These are phyloP conservation scores for Lemur catta DNA, from an alignment of 2,797 vertebrate genomes.

Conservation along the genomic window DNA sequence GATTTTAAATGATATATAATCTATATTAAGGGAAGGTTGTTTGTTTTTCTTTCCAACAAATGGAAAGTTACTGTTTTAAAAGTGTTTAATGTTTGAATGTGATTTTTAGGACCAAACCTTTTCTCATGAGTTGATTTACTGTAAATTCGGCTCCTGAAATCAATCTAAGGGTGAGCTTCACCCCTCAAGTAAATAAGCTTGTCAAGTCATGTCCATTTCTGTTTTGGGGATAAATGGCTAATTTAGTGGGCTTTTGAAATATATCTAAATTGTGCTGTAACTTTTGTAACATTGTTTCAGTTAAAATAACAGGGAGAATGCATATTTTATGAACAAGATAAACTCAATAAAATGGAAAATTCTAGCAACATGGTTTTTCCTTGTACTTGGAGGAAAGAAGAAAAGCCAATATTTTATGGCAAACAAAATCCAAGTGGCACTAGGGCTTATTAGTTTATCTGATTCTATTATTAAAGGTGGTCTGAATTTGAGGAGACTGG, in stretches of 20 bases:
- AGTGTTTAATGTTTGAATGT: constrained; percentile 34
- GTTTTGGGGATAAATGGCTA: not conserved
- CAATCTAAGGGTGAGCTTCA: not conserved
- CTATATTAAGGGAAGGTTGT: constrained; percentile 54
- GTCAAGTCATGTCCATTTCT: constrained; percentile 45
- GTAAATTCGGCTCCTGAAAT: constrained; percentile 55
- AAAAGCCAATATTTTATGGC: constrained; percentile 2
- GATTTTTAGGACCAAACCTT: not conserved
- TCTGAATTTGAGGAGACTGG: not conserved
- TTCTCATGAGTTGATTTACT: constrained; percentile 66
- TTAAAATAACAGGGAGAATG: constrained; percentile 24
- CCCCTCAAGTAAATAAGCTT: constrained; percentile 46
- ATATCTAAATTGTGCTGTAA: not conserved
- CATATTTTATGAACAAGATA: constrained; percentile 35
- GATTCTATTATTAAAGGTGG: constrained; percentile 17
- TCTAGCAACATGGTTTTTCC: not conserved
- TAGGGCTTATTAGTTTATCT: constrained; percentile 33
- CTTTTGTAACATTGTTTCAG: constrained; percentile 32
- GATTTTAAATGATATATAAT: constrained; percentile 69
- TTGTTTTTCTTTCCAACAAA: constrained; percentile 67
- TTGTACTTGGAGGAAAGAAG: not conserved
- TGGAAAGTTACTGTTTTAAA: constrained; percentile 61
- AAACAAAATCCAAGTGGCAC: constrained; percentile 50
- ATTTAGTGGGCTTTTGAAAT: not conserved
- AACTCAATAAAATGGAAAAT: constrained; percentile 42